Percentiles rank a stretch among this genome's conserved stretches.
Evolutionary conservation across 2,113 vertebrate species (phyloP).

Genomic region (Thinocorus orbignyianus): DNA sequence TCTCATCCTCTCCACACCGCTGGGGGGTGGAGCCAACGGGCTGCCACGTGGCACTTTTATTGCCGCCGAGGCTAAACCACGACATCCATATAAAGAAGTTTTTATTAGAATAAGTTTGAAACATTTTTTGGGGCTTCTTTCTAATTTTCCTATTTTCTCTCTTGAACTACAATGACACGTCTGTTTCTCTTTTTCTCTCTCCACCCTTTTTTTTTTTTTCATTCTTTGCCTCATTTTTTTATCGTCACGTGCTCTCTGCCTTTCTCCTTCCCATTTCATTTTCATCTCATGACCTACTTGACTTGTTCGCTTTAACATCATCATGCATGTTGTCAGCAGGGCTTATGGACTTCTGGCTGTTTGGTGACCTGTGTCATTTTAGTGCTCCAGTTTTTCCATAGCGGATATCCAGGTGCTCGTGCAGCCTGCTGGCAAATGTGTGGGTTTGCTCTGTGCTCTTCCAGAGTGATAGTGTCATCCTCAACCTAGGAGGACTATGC

Average conservation of each 20-base stretch:
- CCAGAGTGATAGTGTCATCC: not conserved
- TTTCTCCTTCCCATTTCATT: not conserved
- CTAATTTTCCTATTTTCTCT: not conserved
- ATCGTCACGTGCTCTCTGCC: not conserved
- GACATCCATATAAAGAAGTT: not conserved
- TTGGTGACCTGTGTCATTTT: not conserved
- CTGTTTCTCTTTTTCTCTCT: not conserved
- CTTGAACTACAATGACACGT: not conserved
- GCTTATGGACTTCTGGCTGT: not conserved
- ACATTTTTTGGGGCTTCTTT: not conserved
- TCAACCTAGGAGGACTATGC: not conserved
- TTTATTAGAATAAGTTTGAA: not conserved
- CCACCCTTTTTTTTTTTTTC: not conserved
- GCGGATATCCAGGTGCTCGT: rapidly evolving
- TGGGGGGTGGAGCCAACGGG: too few species aligned
- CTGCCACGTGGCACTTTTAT: too few species aligned
- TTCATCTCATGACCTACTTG: not conserved
- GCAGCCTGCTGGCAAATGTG: not conserved
- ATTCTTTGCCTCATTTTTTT: not conserved
- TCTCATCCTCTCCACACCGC: too few species aligned
- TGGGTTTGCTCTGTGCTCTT: not conserved
- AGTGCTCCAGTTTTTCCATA: not conserved
- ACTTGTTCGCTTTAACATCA: not conserved
- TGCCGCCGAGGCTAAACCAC: too few species aligned
- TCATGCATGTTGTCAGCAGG: not conserved